These are phyloP conservation scores for Chelonia mydas DNA, from an alignment of 2,797 vertebrate genomes.

Conservation along the genomic window DNA sequence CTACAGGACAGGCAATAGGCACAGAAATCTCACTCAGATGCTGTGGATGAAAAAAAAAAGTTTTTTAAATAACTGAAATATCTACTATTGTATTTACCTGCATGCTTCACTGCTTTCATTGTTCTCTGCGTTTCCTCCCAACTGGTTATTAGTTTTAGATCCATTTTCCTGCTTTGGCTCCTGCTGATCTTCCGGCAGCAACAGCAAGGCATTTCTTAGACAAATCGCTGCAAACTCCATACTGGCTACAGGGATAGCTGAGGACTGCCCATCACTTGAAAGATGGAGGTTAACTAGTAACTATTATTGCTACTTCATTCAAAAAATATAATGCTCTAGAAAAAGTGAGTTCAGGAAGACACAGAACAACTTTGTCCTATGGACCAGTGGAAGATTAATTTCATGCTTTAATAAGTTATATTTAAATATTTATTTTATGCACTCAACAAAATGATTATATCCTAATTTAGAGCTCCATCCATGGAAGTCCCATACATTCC, in stretches of 20 bases:
- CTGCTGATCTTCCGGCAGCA: conserved; percentile 94
- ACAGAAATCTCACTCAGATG: not conserved
- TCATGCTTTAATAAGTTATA: not conserved
- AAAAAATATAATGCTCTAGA: conserved; percentile 25
- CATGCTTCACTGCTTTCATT: conserved; percentile 92
- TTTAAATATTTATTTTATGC: not conserved
- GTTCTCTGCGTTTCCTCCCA: conserved; percentile 89
- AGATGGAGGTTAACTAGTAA: conserved; percentile 43
- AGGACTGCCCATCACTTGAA: conserved; percentile 94
- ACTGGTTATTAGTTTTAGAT: conserved; percentile 89
- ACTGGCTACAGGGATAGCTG: conserved; percentile 97
- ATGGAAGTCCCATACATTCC: not conserved
- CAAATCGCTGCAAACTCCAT: conserved; percentile 99
- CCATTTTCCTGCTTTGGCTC: conserved; percentile 91
- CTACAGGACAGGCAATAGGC: not conserved
- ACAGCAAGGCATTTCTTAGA: conserved; percentile 92
- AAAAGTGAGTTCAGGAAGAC: not conserved
- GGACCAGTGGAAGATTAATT: not conserved
- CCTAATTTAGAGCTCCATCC: not conserved
- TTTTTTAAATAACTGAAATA: not conserved
- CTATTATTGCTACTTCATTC: not conserved
- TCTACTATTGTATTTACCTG: conserved; percentile 83
- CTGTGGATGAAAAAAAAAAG: not conserved
- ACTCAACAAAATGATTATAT: not conserved
- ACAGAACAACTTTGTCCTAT: not conserved